Conservation (phyloP, 2,797 vertebrate species). For the Pipistrellus kuhlii region DNA sequence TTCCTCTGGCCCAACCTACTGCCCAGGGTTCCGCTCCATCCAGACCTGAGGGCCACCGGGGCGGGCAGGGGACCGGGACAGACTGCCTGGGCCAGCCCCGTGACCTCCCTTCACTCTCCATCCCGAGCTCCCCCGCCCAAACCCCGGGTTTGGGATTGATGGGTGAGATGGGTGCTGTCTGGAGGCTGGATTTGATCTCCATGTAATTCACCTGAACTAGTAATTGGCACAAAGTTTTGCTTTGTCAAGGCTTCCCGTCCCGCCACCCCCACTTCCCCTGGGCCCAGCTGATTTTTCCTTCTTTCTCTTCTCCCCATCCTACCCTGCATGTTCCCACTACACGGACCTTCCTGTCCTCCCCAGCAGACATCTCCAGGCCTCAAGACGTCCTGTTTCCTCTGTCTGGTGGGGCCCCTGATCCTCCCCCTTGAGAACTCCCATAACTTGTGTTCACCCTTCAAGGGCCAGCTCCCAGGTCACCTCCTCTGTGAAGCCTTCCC, state of each 20-base stretch:
- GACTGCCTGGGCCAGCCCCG: neutral
- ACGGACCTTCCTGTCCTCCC: neutral
- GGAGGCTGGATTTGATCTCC: neutral
- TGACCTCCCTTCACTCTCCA: too few relatives aligned
- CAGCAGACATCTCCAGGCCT: neutral
- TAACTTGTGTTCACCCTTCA: neutral
- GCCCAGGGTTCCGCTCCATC: neutral
- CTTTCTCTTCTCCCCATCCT: neutral
- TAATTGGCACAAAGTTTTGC: too few relatives aligned
- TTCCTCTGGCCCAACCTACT: neutral
- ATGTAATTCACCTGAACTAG: neutral
- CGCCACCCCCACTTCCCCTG: too few relatives aligned
- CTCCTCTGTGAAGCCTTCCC: constrained; percentile 9
- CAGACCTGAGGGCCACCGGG: neutral
- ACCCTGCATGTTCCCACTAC: neutral
- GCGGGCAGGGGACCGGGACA: neutral
- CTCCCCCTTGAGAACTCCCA: neutral
- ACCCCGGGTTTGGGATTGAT: neutral
- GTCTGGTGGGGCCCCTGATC: neutral
- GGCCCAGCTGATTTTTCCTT: neutral
- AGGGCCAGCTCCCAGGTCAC: neutral
- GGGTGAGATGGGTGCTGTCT: neutral
- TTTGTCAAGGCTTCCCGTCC: neutral
- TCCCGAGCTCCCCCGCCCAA: neutral
- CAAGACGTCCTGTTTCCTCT: neutral